Evolutionary conservation across 2,113 vertebrate genomes (phyloP), one percentile per base, ranked within the genome.

Genomic region (Azemiops feae): DNA sequence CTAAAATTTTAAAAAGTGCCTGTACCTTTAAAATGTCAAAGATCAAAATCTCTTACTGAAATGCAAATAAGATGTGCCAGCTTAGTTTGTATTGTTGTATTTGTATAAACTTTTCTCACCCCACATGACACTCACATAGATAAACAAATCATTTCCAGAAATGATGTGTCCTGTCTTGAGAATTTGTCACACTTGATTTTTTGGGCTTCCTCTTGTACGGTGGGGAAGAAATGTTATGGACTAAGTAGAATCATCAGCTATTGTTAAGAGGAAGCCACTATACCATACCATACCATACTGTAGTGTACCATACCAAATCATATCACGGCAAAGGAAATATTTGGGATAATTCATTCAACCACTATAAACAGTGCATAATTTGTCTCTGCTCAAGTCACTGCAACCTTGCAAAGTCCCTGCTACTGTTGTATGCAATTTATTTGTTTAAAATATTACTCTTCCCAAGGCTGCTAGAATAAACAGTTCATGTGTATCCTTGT

Each of bases 401-500:
- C 60, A 91, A 39, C n/a, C 12, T 81, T 81, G 74, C 18, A 55
- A 23, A 39, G 11, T 50, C 30, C 4, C 30, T 52, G 50, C 64
- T 43, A 23, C 43, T 91, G 43, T 60, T 74, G 30, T 88, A n/a
- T 25, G 45, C 58, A 88, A n/a, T 60, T 64, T 53, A 92, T 92
- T 92, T 92, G 55, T 64, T 92, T 87, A 87, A 92, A 87, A 52
- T 52, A 88, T 87, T 92, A 87, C 58, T 47, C 30, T 92, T 50
- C 12, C 55, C 8, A 16, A 50, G 43, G 22, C 43, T 93, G 74
- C 16, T 47, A 22, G 2, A 57, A 1, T 47, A 85, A 60, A 92
- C 22, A 88, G 45, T 88, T 87, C 45, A 92, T 23, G 60, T 52
- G 55, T 4, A 39, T 87, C 30, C 54, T 91, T 87, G 27, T 92